A percentile compares a stretch with the other conserved stretches of the same genome.
These are phyloP conservation scores for Urosaurus nigricauda DNA, from an alignment of 2,797 vertebrate genomes.

Conservation along the genomic window DNA sequence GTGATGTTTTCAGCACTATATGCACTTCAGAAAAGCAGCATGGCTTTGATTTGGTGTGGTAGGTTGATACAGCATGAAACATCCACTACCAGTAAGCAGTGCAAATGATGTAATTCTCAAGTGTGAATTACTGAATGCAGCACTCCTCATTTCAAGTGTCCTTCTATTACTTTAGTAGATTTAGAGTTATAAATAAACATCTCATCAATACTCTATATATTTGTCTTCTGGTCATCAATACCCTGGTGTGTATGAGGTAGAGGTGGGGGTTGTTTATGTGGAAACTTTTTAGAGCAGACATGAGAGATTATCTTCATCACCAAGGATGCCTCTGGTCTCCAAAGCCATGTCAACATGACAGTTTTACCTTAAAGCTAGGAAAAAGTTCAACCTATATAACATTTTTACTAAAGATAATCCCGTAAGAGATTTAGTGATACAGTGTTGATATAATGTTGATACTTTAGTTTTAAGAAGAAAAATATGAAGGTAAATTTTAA, in stretches of 20 bases:
- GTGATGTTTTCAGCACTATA: conserved; percentile 35
- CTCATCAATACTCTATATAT: background rate
- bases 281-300: background rate
- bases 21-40: conserved; percentile 26
- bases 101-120: conserved; percentile 9
- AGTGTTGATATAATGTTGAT: background rate
- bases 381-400: background rate
- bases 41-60: conserved; percentile 31
- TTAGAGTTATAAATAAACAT: background rate
- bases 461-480: background rate
- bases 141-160: background rate
- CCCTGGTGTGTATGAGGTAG: background rate
- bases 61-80: background rate
- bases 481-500: background rate
- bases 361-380: background rate
- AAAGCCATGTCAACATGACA: background rate
- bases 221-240: background rate
- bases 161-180: background rate
- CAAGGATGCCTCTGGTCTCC: background rate
- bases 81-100: background rate
- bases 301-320: background rate
- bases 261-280: background rate
- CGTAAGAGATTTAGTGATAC: background rate
- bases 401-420: background rate
- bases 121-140: conserved; percentile 1